These are phyloP conservation scores for Isaurus tuberculatus DNA, from an alignment of 92 coral and sea anemone genomes.

Conservation along the genomic window DNA sequence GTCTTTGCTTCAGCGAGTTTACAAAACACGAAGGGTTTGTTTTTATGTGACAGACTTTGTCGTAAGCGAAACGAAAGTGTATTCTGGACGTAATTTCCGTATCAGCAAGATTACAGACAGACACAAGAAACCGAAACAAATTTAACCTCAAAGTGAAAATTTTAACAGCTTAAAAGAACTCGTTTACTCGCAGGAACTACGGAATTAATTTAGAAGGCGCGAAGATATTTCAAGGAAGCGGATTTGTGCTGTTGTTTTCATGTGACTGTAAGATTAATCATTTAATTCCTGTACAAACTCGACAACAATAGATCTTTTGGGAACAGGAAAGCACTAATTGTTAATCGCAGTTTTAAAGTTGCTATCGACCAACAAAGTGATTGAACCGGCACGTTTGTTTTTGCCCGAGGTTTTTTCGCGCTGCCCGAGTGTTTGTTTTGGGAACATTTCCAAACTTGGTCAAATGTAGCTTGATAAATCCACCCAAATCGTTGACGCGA, in stretches of 20 bases:
- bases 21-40: not conserved
- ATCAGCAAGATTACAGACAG: conserved; percentile 29
- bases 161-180: not conserved
- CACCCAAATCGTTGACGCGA: not conserved
- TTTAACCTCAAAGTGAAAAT: not conserved
- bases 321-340: conserved; percentile 8
- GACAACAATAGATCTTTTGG: conserved; percentile 6
- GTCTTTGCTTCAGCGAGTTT: conserved; percentile 23
- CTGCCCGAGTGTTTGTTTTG: conserved; percentile 9
- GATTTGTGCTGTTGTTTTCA: not conserved
- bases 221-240: not conserved
- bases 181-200: not conserved
- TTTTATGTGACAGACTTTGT: conserved; percentile 7
- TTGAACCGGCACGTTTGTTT: not conserved
- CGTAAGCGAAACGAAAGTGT: conserved; percentile 16
- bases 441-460: conserved; percentile 43
- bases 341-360: not conserved
- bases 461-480: not conserved
- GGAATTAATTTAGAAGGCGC: no score
- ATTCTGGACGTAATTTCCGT: conserved; percentile 32
- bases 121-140: conserved; percentile 41
- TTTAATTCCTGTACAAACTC: conserved; percentile 8
- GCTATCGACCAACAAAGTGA: not conserved
- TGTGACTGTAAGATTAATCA: not conserved
- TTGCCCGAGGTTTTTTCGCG: not conserved